Base-by-base conservation (phyloP, 2,888 invertebrate genomes). In the Lithophane socia region DNA sequence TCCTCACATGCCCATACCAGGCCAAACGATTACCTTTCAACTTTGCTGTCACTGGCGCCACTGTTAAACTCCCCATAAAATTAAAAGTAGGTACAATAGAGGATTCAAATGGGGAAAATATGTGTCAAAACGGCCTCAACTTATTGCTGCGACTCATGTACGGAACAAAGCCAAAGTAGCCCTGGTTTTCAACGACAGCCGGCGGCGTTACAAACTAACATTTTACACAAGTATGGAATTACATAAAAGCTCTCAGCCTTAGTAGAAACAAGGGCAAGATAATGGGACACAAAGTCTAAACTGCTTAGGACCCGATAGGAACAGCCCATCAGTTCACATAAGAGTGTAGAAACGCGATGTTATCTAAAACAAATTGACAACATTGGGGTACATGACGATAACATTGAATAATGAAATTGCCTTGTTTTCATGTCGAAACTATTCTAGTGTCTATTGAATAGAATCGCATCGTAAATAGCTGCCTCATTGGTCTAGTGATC, bases 311-410 rank as follows among this genome's bases (percentile, higher is more conserved):
- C 9, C 16, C 29, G 66, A 80, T 80, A 61, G 1, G 1, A 63
- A 3, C 0, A 29, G 4, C n/a, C 18, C 29, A 61, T 61, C 21
- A n/a, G 4, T 82, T 65, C 64, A 75, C 58, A 81, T 69, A 65
- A 47, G 2, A 13, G 47, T 66, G 64, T 24, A 60, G 21, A 29
- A 60, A 66, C 2, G 9, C 12, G 18, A 54, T 29, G 4, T n/a
- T 79, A 79, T 72, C 80, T 61, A 2, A 29, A 49, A 74, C 44
- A 73, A 70, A 80, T 61, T 13, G 52, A 44, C 21, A 16, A 58
- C 5, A 21, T 7, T 21, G 2, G 0, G 12, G 3, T 12, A 13
- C 29, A 21, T 5, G 24, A 16, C 24, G 52, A 60, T 61, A 54
- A 47, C 1, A 37, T 37, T 71, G 7, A 52, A 64, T 13, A n/a